phyloP scores from a whole-genome alignment of 2,888 invertebrate genomes.

The Caenorhabditis angaria region DNA sequence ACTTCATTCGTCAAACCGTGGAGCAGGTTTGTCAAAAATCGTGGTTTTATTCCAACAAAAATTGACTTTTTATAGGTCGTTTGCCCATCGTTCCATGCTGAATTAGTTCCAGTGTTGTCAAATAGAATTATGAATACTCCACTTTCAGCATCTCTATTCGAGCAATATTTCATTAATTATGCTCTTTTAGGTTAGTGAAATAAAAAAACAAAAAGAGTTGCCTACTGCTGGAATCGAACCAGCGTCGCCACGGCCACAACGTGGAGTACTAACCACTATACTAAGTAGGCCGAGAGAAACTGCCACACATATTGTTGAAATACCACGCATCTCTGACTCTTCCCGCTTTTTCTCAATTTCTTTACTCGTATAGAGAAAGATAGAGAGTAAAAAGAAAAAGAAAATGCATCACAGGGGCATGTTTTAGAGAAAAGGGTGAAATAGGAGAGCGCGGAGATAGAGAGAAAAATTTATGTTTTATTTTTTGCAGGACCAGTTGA shows the following conservation, averaged over 20 bases:
- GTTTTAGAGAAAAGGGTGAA: background rate
- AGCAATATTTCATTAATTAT: constrained; percentile 71
- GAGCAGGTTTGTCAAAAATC: no score
- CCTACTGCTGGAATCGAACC: constrained; percentile 64
- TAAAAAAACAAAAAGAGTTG: constrained; percentile 25
- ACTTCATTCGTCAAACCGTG: constrained; percentile 63
- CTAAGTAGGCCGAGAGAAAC: constrained; percentile 51
- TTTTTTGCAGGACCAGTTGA: constrained; percentile 55
- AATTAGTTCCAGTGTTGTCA: constrained; percentile 69
- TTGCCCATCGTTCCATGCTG: constrained; percentile 71
- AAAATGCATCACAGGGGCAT: background rate
- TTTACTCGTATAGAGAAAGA: no score
- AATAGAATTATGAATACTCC: constrained; percentile 71
- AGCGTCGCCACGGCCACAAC: constrained; percentile 69
- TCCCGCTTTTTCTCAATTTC: background rate
- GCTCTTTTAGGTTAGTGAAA: constrained; percentile 56
- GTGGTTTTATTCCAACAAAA: background rate
- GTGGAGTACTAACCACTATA: constrained; percentile 70
- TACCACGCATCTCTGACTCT: background rate
- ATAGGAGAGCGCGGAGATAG: background rate
- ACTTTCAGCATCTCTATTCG: constrained; percentile 69
- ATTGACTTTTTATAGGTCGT: constrained; percentile 51
- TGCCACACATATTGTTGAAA: constrained; percentile 15
- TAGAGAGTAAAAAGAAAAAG: no score
- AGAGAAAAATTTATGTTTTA: background rate